These are phyloP conservation scores for Dendrolimus houi DNA, from an alignment of 2,888 invertebrate species.

Conservation along the genomic window DNA sequence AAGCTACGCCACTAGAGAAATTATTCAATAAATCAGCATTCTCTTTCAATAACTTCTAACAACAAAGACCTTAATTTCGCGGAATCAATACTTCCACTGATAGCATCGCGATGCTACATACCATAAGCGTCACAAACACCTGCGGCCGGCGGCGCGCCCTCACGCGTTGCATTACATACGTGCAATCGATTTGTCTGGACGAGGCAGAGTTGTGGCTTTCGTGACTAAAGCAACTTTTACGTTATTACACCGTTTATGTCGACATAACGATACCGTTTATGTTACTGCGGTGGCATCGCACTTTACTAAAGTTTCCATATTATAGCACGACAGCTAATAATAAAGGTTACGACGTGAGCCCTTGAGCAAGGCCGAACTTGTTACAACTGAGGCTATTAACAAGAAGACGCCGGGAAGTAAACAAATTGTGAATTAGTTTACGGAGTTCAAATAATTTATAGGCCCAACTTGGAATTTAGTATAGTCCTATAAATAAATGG, in stretches of 20 bases:
- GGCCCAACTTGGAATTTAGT: too few relatives aligned
- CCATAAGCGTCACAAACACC: slow-evolving; percentile 46
- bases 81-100: slow-evolving; percentile 33
- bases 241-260: slow-evolving; percentile 52
- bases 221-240: slow-evolving; percentile 50
- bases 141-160: slow-evolving; percentile 28
- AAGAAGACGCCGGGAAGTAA: slow-evolving; percentile 23
- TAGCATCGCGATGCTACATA: slow-evolving; percentile 24
- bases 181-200: slow-evolving; percentile 68
- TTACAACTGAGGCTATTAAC: slow-evolving; percentile 31
- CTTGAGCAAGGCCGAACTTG: slow-evolving; percentile 33
- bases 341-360: slow-evolving; percentile 34
- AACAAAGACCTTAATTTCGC: slow-evolving; percentile 14
- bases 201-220: slow-evolving; percentile 32
- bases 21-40: too few relatives aligned
- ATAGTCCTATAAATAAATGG: too few relatives aligned
- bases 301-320: slow-evolving; percentile 44
- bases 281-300: slow-evolving; percentile 26
- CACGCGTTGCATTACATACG: slow-evolving; percentile 39
- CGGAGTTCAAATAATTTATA: slow-evolving; percentile 12
- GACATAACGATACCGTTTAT: slow-evolving; percentile 48
- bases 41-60: neutral
- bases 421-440: slow-evolving; percentile 23
- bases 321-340: slow-evolving; percentile 36
- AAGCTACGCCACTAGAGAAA: too few relatives aligned